Conservation (phyloP, 2,113 vertebrate genomes). For the Caranx melampygus region DNA sequence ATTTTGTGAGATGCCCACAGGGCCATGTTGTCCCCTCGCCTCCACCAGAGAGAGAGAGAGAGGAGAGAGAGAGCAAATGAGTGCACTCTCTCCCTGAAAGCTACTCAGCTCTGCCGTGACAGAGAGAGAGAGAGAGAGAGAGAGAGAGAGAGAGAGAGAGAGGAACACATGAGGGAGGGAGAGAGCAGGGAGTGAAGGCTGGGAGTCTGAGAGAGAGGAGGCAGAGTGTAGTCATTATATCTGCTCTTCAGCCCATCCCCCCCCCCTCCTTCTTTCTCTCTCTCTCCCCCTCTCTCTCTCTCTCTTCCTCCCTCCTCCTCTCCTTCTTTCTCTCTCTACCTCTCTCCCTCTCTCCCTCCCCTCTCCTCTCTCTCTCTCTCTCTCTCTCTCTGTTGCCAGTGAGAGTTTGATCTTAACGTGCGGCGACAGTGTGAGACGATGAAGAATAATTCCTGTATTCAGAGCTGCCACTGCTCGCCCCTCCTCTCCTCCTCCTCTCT, state of each 20-base stretch:
- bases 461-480: constrained; percentile 79
- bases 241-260: constrained; percentile 84
- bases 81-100: constrained; percentile 73
- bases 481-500: constrained; percentile 47
- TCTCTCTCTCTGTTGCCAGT: constrained; percentile 76
- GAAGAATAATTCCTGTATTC: constrained; percentile 91
- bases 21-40: constrained; percentile 71
- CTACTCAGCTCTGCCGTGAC: constrained; percentile 66
- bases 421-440: constrained; percentile 89
- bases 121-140: constrained; percentile 61
- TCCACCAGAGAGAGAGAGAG: constrained; percentile 67
- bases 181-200: constrained; percentile 79
- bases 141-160: too few relatives aligned
- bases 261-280: constrained; percentile 36
- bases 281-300: constrained; percentile 24
- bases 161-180: constrained; percentile 57
- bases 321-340: constrained; percentile 32
- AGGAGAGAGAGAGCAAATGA: constrained; percentile 61
- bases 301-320: constrained; percentile 17
- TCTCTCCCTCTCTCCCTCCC: constrained; percentile 20
- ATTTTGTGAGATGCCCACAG: constrained; percentile 77
- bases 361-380: constrained; percentile 27
- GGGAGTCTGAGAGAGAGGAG: constrained; percentile 88
- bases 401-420: constrained; percentile 88
- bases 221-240: constrained; percentile 89